Base-by-base conservation (phyloP, 2,888 invertebrate species). In the Loripinus fragilis region DNA sequence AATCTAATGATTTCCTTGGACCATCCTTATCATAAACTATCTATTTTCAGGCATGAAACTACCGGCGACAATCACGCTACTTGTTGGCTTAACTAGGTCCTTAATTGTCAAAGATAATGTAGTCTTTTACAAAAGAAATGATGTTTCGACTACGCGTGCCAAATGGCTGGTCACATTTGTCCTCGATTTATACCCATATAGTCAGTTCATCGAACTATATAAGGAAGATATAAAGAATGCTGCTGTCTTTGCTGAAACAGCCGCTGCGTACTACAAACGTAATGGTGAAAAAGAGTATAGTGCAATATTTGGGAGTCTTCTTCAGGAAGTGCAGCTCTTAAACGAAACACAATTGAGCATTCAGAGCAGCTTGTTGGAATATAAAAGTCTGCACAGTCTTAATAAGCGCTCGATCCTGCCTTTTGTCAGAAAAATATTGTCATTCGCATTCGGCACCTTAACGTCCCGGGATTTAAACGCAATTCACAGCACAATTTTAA, bases 71-170 rank as follows among this genome's bases (percentile, higher is more conserved):
- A 20, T 60, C 17, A 20, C 60, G 17, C 33, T 60, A 8, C 33
- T 60, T 33, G 10, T 60, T 17, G 60, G 60, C 30, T 60, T 60
- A 33, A 60, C 60, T 28, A 28, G 60, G 17, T 10, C 60, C 3
- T 7, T 60, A 17, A 2, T 60, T 60, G 28, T 60, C 3, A 60
- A 33, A 28, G 68, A 68, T 48, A 73, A 73, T 48, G 72, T 77
- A 15, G 30, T 76, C 15, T 77, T 72, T 64, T n/a, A 69, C 17
- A 77, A 72, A 45, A 69, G 50, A 55, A 67, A 77, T 68, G 72
- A 72, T 42, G 28, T 77, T 23, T 60, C 23, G 30, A 64, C 42
- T 7, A 77, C 33, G 23, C 33, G 71, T 64, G 60, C 23, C 7
- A 41, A 38, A 55, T 72, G 77, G 72, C 30, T 64, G 0, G 48